Base-by-base conservation (phyloP, 1,140 invertebrate genomes). In the Sycophila sp. region DNA sequence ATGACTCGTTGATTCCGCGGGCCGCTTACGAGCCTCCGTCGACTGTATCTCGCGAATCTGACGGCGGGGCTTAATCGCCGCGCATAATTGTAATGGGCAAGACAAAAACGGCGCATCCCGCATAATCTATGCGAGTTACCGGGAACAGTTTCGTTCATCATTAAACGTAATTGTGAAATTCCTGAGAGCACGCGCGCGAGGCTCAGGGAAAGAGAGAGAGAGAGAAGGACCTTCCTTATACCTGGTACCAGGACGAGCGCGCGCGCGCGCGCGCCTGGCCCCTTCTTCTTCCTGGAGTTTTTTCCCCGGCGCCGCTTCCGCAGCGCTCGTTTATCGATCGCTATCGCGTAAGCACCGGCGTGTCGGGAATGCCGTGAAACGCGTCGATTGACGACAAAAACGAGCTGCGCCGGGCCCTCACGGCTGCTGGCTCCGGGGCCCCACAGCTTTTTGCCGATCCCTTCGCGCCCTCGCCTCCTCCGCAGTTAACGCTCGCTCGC, bases 131-230 rank as follows among this genome's bases (percentile, higher is more conserved):
- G 69, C 69, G 47, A 64, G 60, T 64, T 71, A 34, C 60, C 22
- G 49, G 7, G 24, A 58, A 62, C 69, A 63, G 51, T 71, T 65
- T 71, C 60, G 69, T 71, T 71, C 60, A 45, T 71, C 69, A 71
- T 71, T 71, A 71, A 65, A 71, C 69, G 69, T 71, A 71, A 71
- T 71, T 71, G 59, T 71, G 49, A 71, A 71, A 71, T 74, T 72
- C 72, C 68, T 69, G 30, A 2, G 47, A 47, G 32, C 26, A 45
- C 47, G 49, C 47, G 38, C 45, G 42, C 38, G 38, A 40, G 28
- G 24, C 26, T 42, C 65, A 63, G 32, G n/a, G 38, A 45, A 10
- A 19, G 19, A 11, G 2, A 2, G 17, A 3, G 11, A 40, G 38
- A 40, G 38, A 40, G 8, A 15, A 40, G 17, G n/a, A n/a, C n/a